Evolutionary conservation across 2,113 vertebrate genomes (phyloP), one percentile per base, ranked within the genome.

Genomic region (Phylloscopus trochiloides): DNA sequence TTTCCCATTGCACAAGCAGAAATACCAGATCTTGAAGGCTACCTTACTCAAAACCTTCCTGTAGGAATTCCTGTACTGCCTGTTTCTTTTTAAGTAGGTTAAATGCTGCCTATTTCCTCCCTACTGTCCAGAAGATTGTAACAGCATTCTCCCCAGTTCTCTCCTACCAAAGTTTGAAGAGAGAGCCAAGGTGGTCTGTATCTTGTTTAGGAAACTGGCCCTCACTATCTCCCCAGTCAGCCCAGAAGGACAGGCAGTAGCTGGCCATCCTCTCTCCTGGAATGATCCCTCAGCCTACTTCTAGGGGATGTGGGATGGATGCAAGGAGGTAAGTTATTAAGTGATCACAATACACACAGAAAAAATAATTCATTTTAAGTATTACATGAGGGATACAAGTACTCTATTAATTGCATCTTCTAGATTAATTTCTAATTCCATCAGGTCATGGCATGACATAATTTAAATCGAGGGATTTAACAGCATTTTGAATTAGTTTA

Each of bases 381-480:
- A 75, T 72, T 75, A 78, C 65, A 91, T 0, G 2, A n/a, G 43
- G 31, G 42, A 89, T 81, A 10, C 31, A 82, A 81, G 52, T 48
- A 63, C 58, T 47, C 79, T 81, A 76, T 83, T 94, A 91, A 84
- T 57, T 73, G 50, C 55, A 73, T 58, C 73, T 90, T 88, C 59
- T 43, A 75, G 68, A 93, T 85, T 90, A 89, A 92, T 85, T 90
- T 85, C 75, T 85, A 65, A 54, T 94, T 85, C 52, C 73, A 90
- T 77, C 79, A 89, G 66, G 34, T 94, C 9, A 12, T 34, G 54
- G 78, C 45, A 95, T 42, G 36, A 75, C 92, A 40, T 34, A 79
- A 92, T 76, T 91, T 70, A 94, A 96, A 87, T 81, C 65, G 81
- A 82, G 58, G 52, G 72, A 86, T 94, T 95, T 94, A 89, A 77